These are phyloP conservation scores for Spilogale gracilis DNA, from an alignment of 2,113 vertebrate species.

Conservation along the genomic window DNA sequence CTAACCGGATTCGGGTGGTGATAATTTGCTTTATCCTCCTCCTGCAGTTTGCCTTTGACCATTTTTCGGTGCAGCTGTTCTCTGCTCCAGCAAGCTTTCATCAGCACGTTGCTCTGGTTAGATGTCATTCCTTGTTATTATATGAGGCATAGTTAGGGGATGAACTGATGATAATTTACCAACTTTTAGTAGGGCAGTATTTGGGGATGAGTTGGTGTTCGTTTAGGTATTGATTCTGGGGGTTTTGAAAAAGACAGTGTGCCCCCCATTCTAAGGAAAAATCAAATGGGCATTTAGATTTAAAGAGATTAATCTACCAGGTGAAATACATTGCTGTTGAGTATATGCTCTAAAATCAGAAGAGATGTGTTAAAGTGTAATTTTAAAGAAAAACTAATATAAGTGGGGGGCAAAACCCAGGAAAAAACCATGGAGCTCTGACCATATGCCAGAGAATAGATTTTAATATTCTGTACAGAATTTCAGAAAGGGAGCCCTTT, in stretches of 20 bases:
- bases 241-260: background rate
- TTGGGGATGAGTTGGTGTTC: background rate
- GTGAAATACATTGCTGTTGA: background rate
- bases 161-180: background rate
- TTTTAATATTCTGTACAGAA: slow-evolving; percentile 9
- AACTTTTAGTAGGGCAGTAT: background rate
- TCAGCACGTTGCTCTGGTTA: slow-evolving; percentile 46
- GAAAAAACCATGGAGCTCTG: background rate
- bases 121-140: background rate
- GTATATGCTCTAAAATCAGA: background rate
- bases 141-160: background rate
- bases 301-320: background rate
- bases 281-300: background rate
- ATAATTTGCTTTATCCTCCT: background rate
- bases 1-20: slow-evolving; percentile 17
- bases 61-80: background rate
- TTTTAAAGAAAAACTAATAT: background rate
- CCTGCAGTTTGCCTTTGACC: background rate
- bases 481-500: background rate
- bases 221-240: background rate
- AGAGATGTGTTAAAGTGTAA: slow-evolving; percentile 39
- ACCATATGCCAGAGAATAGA: background rate
- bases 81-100: slow-evolving; percentile 58
- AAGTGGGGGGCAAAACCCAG: background rate
- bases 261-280: background rate